A percentile compares a stretch with the other conserved stretches of the same genome.
These are phyloP conservation scores for Epicampocera succincta DNA, from an alignment of 2,888 invertebrate genomes.

Conservation along the genomic window DNA sequence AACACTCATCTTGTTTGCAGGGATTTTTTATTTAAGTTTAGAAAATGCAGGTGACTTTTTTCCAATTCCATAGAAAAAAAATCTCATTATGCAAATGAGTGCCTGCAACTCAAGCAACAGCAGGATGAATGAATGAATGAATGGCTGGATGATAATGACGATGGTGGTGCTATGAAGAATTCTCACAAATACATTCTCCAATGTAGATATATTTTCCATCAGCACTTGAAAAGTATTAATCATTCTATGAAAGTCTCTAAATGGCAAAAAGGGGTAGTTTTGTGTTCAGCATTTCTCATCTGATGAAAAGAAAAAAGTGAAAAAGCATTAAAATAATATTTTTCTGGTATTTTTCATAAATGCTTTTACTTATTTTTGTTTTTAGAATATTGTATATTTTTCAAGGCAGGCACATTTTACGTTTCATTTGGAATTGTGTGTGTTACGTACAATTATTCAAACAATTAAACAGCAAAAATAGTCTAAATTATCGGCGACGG, in stretches of 20 bases:
- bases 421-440: conserved; percentile 52
- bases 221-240: conserved; percentile 63
- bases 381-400: too few species aligned
- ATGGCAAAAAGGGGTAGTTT: conserved; percentile 43
- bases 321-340: conserved; percentile 38
- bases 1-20: too few species aligned
- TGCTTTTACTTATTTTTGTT: neutral
- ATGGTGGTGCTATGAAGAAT: conserved; percentile 17
- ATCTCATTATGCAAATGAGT: conserved; percentile 51
- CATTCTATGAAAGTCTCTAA: conserved; percentile 42
- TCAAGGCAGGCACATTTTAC: conserved; percentile 41
- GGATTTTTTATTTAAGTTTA: too few species aligned
- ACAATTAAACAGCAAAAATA: conserved; percentile 58
- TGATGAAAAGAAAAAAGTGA: neutral
- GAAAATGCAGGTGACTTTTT: conserved; percentile 57
- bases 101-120: conserved; percentile 6
- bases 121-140: conserved; percentile 24
- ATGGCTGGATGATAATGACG: too few species aligned
- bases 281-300: conserved; percentile 2
- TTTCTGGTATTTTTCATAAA: conserved; percentile 53
- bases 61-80: conserved; percentile 38
- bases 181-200: neutral
- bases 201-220: conserved; percentile 1
- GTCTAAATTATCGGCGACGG: conserved; percentile 40
- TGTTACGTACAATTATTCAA: conserved; percentile 52